Evolutionary conservation across 2,797 vertebrate species (phyloP), one percentile per base, ranked within the genome.

Genomic region (Sebastolobus alascanus): DNA sequence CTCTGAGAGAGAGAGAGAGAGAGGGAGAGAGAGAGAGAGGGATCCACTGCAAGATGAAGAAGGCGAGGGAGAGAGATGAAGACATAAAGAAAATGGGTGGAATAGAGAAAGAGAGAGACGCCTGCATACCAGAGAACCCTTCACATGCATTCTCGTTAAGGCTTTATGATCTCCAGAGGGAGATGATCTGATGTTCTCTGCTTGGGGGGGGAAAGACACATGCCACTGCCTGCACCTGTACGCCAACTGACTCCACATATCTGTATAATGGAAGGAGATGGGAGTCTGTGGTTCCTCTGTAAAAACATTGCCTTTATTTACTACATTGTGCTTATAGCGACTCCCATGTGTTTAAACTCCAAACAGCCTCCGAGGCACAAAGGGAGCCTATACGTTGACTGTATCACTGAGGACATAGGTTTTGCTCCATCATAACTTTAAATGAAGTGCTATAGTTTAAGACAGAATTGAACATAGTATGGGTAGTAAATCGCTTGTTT

Each of bases 171-270:
- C 72, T 91, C 60, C 75, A 56, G 55, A 73, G 80, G 46, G 56
- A 73, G 58, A 90, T 87, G 81, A 90, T 88, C 74, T 85, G 74
- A 87, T 54, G 84, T 85, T 90, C 74, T 81, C 69, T 79, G 75
- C 52, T 81, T 72, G 77, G 73, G 71, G 75, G 75, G 69, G 35
- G 12, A 14, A 35, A 4, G n/a, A 72, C 79, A 40, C 91, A 93
- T 95, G 91, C 89, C 91, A 83, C 88, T 82, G 85, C 90, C 86
- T 94, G 91, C 92, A 93, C 92, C 87, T 94, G 87, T 90, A 83
- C 46, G 7, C 71, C 54, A 73, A 84, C 84, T 76, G 61, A 55
- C 72, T 73, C 71, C 73, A 82, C 69, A 73, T 83, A 76, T 77
- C 29, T 64, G 40, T 50, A 68, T 60, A 59, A 71, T 74, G 67